Percentiles rank a stretch among this genome's conserved stretches.
Evolutionary conservation across 2,888 invertebrate genomes (phyloP).

Genomic region (Boloria euphrosyne): DNA sequence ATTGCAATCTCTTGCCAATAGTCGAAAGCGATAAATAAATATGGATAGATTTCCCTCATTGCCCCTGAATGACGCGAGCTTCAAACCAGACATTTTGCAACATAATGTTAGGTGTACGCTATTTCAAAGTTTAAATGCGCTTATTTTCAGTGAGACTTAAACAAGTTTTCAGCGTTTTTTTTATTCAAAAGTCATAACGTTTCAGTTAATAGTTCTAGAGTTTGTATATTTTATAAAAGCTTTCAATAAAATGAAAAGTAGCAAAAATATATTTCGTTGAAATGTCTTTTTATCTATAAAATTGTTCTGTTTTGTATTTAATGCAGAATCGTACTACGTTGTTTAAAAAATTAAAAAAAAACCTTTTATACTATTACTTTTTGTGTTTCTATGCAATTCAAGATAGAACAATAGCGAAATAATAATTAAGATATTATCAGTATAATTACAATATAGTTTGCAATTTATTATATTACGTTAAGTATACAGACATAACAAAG

Average conservation of each 20-base stretch:
- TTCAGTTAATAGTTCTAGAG: conserved; percentile 20
- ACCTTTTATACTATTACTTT: neutral
- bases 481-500: neutral
- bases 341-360: conserved; percentile 4
- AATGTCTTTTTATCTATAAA: conserved; percentile 12
- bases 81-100: conserved; percentile 13
- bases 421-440: no score
- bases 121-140: conserved; percentile 5
- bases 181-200: conserved; percentile 25
- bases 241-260: conserved; percentile 19
- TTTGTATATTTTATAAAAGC: conserved; percentile 16
- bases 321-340: conserved; percentile 6
- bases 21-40: conserved; percentile 72
- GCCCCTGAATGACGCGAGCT: conserved; percentile 34
- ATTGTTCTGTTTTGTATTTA: conserved; percentile 7
- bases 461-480: no score
- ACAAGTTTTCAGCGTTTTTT: conserved; percentile 5
- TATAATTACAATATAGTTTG: no score
- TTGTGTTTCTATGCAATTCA: neutral
- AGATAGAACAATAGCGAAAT: no score
- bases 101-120: conserved; percentile 11
- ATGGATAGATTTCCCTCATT: conserved; percentile 58
- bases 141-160: conserved; percentile 4
- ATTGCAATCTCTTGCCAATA: conserved; percentile 66
- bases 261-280: conserved; percentile 3